phyloP scores from a whole-genome alignment of 2,888 invertebrate genomes.

The Cephus sareptanus region DNA sequence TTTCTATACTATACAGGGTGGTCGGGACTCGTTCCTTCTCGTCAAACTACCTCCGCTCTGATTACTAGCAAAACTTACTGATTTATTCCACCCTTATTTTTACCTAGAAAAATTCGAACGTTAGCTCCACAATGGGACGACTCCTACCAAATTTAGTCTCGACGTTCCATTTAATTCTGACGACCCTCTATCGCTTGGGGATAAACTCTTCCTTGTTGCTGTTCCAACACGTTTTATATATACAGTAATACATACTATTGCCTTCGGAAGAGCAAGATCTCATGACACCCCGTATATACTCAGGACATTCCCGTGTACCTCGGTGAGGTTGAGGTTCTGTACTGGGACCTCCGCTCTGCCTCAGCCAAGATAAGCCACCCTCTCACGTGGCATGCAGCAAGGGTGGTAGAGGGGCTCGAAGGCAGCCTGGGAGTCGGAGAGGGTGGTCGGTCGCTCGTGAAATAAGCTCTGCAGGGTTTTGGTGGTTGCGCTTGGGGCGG shows the following conservation, averaged over 20 bases:
- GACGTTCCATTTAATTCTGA: no score
- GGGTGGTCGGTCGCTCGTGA: conserved; percentile 59
- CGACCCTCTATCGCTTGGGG: no score
- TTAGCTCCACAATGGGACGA: not conserved
- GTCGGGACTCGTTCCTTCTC: not conserved
- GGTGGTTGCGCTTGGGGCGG: conserved; percentile 62
- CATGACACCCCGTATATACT: conserved; percentile 21
- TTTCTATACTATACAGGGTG: conserved; percentile 15
- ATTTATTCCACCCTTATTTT: no score
- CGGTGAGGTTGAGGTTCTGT: conserved; percentile 32
- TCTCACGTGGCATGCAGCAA: conserved; percentile 31
- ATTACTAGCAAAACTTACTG: no score
- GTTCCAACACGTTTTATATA: no score
- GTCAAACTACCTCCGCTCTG: not conserved
- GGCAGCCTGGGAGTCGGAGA: conserved; percentile 25
- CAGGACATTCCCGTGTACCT: conserved; percentile 12
- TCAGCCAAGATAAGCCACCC: conserved; percentile 57
- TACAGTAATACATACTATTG: no score
- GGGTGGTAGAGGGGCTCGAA: conserved; percentile 13
- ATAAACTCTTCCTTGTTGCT: not conserved
- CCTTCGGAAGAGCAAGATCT: no score
- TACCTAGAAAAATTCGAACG: not conserved
- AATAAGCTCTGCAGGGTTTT: conserved; percentile 64
- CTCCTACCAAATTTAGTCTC: not conserved
- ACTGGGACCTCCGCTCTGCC: conserved; percentile 41